Evolutionary conservation across 2,888 invertebrate species (phyloP).

Genomic region (Ophonus ardosiacus): DNA sequence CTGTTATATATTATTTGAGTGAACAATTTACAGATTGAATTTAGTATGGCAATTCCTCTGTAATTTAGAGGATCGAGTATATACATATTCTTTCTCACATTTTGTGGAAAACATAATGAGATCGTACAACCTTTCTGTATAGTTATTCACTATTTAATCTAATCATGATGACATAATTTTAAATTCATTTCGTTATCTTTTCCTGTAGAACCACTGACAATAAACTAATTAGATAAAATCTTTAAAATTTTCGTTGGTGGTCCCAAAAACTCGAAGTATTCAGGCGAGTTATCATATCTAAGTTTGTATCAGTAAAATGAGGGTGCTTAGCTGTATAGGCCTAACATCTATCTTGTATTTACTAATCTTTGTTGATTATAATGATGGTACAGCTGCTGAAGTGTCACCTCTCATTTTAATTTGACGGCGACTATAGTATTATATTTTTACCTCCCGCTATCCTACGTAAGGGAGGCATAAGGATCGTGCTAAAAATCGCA

Average conservation of each 20-base stretch:
- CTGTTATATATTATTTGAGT: no score
- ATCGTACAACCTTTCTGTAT: background rate
- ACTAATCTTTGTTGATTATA: background rate
- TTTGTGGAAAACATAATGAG: background rate
- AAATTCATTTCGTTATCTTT: conserved; percentile 11
- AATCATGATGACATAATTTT: conserved; percentile 30
- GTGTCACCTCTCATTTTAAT: no score
- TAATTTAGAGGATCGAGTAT: no score
- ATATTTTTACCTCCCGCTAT: no score
- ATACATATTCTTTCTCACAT: no score
- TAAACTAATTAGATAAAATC: conserved; percentile 41
- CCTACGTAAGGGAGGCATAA: no score
- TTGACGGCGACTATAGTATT: no score
- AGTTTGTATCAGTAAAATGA: conserved; percentile 26
- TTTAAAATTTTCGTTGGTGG: conserved; percentile 28
- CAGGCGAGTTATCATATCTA: conserved; percentile 10
- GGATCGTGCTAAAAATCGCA: no score
- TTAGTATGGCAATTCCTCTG: no score
- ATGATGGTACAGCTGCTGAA: background rate
- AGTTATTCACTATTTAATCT: background rate
- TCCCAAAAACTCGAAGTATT: conserved; percentile 9
- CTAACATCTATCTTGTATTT: conserved; percentile 7
- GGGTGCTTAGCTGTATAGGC: background rate
- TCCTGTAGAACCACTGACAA: background rate
- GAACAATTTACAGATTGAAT: no score